Evolutionary conservation across 2,888 invertebrate species (phyloP).

Genomic region (Subacronicta megacephala): DNA sequence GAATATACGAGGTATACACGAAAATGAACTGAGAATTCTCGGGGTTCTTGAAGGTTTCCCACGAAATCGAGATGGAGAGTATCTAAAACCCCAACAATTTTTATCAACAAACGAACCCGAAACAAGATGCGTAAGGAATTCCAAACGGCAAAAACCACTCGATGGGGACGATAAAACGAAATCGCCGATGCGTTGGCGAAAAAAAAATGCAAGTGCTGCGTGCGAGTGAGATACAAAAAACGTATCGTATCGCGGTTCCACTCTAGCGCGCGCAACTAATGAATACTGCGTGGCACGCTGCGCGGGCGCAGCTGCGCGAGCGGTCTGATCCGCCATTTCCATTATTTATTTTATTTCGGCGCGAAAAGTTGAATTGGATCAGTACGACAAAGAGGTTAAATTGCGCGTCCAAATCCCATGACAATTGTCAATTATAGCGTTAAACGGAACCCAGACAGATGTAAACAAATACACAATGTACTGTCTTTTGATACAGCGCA

Average conservation of each 20-base stretch:
- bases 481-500: constrained; percentile 60
- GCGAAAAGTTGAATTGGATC: constrained; percentile 87
- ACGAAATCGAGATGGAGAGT: constrained; percentile 60
- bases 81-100: constrained; percentile 60
- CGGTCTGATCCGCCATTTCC: constrained; percentile 83
- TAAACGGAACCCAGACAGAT: constrained; percentile 84
- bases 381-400: constrained; percentile 87
- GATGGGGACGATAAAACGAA: constrained; percentile 87
- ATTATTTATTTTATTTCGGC: constrained; percentile 89
- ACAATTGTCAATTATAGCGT: constrained; percentile 80
- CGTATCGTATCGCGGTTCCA: constrained; percentile 87
- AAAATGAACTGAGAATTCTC: constrained; percentile 23
- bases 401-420: constrained; percentile 88
- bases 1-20: constrained; percentile 16
- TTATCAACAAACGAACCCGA: constrained; percentile 75
- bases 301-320: constrained; percentile 84
- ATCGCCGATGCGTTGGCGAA: constrained; percentile 86
- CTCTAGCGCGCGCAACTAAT: constrained; percentile 86
- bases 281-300: constrained; percentile 75
- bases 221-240: constrained; percentile 87
- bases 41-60: constrained; percentile 54
- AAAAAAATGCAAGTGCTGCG: constrained; percentile 86
- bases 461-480: constrained; percentile 83
- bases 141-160: constrained; percentile 86
- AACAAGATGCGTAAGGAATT: constrained; percentile 85